These are phyloP conservation scores for Nasonia oneida DNA, from an alignment of 2,888 invertebrate species.

Conservation along the genomic window DNA sequence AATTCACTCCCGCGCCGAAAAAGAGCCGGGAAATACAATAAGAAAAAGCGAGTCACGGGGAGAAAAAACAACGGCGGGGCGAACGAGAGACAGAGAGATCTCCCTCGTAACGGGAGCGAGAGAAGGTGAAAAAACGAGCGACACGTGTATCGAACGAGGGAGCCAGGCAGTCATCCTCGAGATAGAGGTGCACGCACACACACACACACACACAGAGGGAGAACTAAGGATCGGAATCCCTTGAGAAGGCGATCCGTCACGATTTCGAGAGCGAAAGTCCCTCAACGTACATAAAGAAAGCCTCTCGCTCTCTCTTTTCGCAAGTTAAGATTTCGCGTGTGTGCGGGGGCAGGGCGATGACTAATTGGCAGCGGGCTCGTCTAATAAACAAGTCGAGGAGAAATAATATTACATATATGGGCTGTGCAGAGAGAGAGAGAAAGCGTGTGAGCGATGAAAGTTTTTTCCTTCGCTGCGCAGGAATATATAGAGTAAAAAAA, in stretches of 20 bases:
- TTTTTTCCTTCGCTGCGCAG: neutral
- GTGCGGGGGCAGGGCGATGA: neutral
- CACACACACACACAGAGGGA: neutral
- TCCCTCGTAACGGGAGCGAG: neutral
- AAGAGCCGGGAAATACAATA: neutral
- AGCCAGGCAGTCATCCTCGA: neutral
- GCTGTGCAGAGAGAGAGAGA: neutral
- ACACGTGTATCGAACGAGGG: neutral
- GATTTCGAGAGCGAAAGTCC: constrained; percentile 57
- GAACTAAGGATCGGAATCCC: constrained; percentile 45
- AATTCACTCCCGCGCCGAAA: neutral
- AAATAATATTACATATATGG: too few species aligned
- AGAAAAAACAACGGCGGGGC: neutral
- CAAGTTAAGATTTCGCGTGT: constrained; percentile 36
- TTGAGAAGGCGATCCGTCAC: constrained; percentile 54
- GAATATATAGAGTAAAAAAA: neutral
- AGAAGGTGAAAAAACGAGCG: neutral
- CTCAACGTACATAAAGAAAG: constrained; percentile 29
- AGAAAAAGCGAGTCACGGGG: neutral
- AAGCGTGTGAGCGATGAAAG: neutral
- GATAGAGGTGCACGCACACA: constrained; percentile 1
- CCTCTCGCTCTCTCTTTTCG: neutral
- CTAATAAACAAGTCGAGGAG: neutral
- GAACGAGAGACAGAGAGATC: neutral
- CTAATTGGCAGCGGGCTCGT: neutral